These are phyloP conservation scores for Elysia chlorotica DNA, from an alignment of 1,140 invertebrate genomes.

Conservation along the genomic window DNA sequence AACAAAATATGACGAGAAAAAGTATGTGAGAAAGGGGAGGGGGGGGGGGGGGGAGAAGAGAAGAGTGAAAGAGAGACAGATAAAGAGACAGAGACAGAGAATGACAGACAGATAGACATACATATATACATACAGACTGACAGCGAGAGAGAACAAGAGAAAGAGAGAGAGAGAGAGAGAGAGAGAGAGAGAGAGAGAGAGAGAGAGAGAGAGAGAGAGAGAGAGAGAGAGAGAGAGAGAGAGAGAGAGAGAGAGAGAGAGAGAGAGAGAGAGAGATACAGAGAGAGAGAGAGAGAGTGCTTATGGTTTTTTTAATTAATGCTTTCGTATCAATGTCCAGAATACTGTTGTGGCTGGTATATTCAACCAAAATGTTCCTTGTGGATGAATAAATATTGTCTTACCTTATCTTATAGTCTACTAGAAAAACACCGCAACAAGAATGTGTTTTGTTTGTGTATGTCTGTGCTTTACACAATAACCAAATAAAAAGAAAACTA, in stretches of 20 bases:
- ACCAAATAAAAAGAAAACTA: too few relatives aligned
- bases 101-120: background rate
- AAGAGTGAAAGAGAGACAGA: background rate
- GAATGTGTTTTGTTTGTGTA: too few relatives aligned
- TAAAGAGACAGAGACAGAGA: background rate
- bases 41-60: too few relatives aligned
- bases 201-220: background rate
- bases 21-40: too few relatives aligned
- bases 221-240: background rate
- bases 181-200: background rate
- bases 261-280: background rate
- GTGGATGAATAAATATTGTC: background rate
- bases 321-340: too few relatives aligned
- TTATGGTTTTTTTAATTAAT: too few relatives aligned
- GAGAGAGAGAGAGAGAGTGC: background rate
- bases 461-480: too few relatives aligned
- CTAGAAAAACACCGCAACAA: too few relatives aligned
- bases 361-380: background rate
- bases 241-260: background rate
- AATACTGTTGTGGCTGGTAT: background rate
- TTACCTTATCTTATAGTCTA: background rate
- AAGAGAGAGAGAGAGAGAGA: background rate
- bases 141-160: background rate
- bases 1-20: too few relatives aligned
- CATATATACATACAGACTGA: background rate